Evolutionary conservation across 1,140 invertebrate genomes (phyloP).

Genomic region (Pinna nobilis): DNA sequence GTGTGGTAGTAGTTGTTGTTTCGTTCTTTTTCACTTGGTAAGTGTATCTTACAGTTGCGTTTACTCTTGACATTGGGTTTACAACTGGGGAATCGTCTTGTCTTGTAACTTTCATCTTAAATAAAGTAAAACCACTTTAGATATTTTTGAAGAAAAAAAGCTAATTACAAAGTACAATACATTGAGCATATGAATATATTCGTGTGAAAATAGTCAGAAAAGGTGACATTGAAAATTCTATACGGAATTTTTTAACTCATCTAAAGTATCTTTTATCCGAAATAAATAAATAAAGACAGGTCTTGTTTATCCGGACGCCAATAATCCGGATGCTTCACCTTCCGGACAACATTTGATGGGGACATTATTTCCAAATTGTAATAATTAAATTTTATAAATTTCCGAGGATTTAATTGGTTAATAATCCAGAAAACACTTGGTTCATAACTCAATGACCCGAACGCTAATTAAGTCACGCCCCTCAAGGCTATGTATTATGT

Average conservation of each 20-base stretch:
- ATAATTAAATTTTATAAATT: too few relatives aligned
- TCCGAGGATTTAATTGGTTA: too few relatives aligned
- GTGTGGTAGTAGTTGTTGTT: background rate
- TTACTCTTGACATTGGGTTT: conserved; percentile 27
- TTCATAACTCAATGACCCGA: too few relatives aligned
- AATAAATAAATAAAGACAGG: too few relatives aligned
- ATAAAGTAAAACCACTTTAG: background rate
- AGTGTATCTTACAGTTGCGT: conserved; percentile 43
- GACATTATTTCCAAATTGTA: too few relatives aligned
- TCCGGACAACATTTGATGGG: too few relatives aligned
- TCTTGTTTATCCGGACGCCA: too few relatives aligned
- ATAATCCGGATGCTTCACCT: too few relatives aligned
- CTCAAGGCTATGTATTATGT: too few relatives aligned
- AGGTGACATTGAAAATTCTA: background rate
- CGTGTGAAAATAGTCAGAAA: background rate
- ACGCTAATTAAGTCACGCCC: too few relatives aligned
- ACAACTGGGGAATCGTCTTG: conserved; percentile 44
- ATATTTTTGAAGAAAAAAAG: background rate
- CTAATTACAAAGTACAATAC: background rate
- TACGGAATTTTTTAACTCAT: background rate
- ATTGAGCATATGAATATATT: background rate
- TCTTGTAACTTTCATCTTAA: conserved; percentile 51
- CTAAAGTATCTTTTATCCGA: background rate
- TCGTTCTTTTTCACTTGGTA: background rate
- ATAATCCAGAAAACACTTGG: too few relatives aligned